phyloP scores from a whole-genome alignment of 1,140 invertebrate genomes.

The Hyles euphorbiae region DNA sequence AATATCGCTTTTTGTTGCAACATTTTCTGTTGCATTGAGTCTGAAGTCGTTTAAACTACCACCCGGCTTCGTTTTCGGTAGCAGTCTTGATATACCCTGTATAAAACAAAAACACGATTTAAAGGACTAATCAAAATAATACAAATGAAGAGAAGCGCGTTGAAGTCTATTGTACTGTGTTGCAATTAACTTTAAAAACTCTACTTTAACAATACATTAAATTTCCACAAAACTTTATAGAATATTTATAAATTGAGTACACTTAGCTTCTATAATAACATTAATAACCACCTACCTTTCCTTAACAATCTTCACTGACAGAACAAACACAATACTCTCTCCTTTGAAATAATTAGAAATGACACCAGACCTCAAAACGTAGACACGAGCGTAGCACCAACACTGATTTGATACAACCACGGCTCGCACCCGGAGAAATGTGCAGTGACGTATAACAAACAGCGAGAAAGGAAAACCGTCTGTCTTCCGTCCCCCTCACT shows the following conservation, averaged over 20 bases:
- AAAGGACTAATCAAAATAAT: no score
- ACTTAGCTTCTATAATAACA: not conserved
- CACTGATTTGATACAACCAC: slow-evolving; percentile 61
- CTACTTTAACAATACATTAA: no score
- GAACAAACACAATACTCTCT: not conserved
- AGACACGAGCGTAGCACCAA: slow-evolving; percentile 47
- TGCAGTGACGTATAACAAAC: slow-evolving; percentile 48
- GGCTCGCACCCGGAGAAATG: slow-evolving; percentile 56
- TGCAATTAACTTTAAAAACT: no score
- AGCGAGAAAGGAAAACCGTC: slow-evolving; percentile 62
- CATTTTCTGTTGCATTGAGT: no score
- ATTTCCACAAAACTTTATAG: no score
- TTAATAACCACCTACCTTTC: not conserved
- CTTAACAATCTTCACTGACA: slow-evolving; percentile 2
- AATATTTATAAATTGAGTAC: no score
- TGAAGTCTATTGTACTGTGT: slow-evolving; percentile 40
- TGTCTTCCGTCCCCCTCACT: slow-evolving; percentile 41
- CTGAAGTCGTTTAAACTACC: no score
- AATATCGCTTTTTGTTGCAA: no score
- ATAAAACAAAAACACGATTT: no score
- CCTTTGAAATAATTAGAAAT: slow-evolving; percentile 44
- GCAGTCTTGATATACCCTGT: no score
- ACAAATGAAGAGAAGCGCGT: slow-evolving; percentile 23
- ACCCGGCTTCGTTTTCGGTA: no score
- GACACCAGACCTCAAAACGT: slow-evolving; percentile 50